Evolutionary conservation across 2,113 vertebrate genomes (phyloP).

Genomic region (Alligator sinensis): DNA sequence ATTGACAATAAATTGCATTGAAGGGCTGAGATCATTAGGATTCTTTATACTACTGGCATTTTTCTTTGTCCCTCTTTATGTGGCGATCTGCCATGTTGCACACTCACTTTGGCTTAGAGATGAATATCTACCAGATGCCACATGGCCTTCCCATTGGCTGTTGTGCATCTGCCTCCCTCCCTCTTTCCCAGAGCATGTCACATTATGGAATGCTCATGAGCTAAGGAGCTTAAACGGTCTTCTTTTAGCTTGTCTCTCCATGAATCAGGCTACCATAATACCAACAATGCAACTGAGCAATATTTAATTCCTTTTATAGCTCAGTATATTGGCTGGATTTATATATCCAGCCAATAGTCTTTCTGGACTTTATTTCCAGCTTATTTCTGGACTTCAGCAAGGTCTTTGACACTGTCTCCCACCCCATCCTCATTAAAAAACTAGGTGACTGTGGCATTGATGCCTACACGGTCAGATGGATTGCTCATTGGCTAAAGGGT

Average conservation of each 20-base stretch:
- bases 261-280: not conserved
- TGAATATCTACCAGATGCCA: not conserved
- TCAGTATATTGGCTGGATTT: not conserved
- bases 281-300: not conserved
- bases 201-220: not conserved
- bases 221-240: fast-evolving
- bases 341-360: too few relatives aligned
- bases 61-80: not conserved
- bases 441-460: too few relatives aligned
- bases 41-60: not conserved
- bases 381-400: too few relatives aligned
- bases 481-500: too few relatives aligned
- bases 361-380: too few relatives aligned
- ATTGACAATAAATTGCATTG: not conserved
- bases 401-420: too few relatives aligned
- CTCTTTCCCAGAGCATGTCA: not conserved
- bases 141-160: not conserved
- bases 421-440: too few relatives aligned
- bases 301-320: not conserved
- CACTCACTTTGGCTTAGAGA: not conserved
- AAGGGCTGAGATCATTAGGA: not conserved
- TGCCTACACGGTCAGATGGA: too few relatives aligned
- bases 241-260: not conserved
- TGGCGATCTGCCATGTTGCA: not conserved
- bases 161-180: not conserved